Conservation (phyloP, 2,888 invertebrate genomes). For the Apotomis betuletana region DNA sequence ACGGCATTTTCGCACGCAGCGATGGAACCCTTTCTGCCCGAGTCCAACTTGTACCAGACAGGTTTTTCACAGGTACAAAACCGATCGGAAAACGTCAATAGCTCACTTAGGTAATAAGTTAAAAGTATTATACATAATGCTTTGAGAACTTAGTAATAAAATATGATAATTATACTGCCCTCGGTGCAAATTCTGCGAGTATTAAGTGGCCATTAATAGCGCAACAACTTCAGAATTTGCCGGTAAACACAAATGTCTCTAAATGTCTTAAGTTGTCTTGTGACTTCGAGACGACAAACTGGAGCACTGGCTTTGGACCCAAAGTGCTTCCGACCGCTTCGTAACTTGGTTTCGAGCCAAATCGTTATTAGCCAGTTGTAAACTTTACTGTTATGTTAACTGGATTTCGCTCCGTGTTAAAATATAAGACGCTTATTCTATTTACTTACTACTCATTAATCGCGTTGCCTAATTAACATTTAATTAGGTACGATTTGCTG, state of each 20-base stretch:
- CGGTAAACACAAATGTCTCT: constrained; percentile 31
- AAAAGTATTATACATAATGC: too few species aligned
- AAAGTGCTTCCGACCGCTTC: constrained; percentile 36
- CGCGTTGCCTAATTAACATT: neutral
- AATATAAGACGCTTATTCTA: constrained; percentile 8
- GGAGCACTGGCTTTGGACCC: constrained; percentile 30
- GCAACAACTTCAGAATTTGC: constrained; percentile 10
- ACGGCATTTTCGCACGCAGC: too few species aligned
- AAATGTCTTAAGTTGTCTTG: constrained; percentile 41
- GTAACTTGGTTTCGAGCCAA: constrained; percentile 41
- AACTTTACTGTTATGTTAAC: constrained; percentile 35
- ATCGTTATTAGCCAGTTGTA: constrained; percentile 42
- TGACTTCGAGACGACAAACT: constrained; percentile 40
- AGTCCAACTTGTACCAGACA: too few species aligned
- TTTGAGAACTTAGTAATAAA: too few species aligned
- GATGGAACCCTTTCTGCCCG: too few species aligned
- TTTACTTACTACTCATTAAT: neutral
- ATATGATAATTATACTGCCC: too few species aligned
- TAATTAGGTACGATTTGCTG: neutral
- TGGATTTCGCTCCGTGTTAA: constrained; percentile 26
- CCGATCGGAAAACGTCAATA: too few species aligned
- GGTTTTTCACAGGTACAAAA: too few species aligned
- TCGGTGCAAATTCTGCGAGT: neutral
- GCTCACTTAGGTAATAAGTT: too few species aligned
- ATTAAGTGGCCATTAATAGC: constrained; percentile 34